Evolutionary conservation across 2,888 invertebrate species (phyloP), one percentile per base, ranked within the genome.

Genomic region (Drosophila anomelani): DNA sequence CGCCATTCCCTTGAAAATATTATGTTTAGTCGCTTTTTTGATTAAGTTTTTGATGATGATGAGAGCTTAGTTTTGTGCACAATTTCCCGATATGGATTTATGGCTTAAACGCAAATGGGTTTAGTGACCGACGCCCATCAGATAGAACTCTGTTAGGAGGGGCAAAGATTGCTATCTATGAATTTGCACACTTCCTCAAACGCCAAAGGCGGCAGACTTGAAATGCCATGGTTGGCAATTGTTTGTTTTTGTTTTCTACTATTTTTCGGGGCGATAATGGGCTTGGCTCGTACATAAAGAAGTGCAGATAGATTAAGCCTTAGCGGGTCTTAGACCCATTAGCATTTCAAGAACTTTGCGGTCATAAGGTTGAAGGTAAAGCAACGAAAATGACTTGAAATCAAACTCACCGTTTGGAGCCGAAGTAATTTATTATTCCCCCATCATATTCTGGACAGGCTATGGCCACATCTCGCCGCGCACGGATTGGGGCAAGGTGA

Each of bases 401-500:
- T 39, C 20, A 41, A 36, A 64, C 61, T 23, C 29, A 20, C 29
- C 20, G n/a, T 10, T 69, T 10, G 12, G 13, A 7, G 5, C 6
- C 7, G 7, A 15, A 12, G 36, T 47, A 41, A 47, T 43, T 34
- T 34, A 38, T 44, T 32, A 38, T 64, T 78, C 38, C 34, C 12
- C 38, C 29, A 29, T 57, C 36, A 39, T 41, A 36, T 54, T 56
- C 47, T 63, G 91, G 92, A 32, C 92, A 98, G 98, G 98, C 41
- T 98, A 98, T 92, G 98, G 98, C 9, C 98, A 98, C 92, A 98
- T 98, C 72, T 96, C 98, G 0, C 98, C 98, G 1, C 98, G 97
- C 93, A 98, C 98, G 0, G 95, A 96, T 88, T 96, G 96, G 91
- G 98, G 98, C 46, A 98, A 98, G 93, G 96, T 98, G 78, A 96